phyloP scores from a whole-genome alignment of 2,797 vertebrate species.

The Hoplostethus atlanticus region DNA sequence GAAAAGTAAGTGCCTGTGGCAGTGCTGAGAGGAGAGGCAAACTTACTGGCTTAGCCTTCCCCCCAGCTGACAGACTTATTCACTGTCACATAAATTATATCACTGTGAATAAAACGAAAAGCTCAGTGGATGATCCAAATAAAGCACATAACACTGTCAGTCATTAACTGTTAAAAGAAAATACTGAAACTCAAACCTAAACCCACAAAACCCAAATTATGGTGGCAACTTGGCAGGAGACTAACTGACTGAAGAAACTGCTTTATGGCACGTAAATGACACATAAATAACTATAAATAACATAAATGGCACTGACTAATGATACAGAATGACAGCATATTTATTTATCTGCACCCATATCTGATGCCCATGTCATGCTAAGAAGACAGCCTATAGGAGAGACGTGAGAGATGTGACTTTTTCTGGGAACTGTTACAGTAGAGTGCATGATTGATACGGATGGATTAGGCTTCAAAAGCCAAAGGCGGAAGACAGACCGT shows the following conservation, averaged over 20 bases:
- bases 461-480: conserved; percentile 45
- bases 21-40: neutral
- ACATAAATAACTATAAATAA: conserved; percentile 23
- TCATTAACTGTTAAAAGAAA: neutral
- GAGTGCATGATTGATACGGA: conserved; percentile 52
- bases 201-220: conserved; percentile 12
- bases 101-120: neutral
- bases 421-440: conserved; percentile 45
- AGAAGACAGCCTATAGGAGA: neutral
- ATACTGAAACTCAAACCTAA: conserved; percentile 8
- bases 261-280: conserved; percentile 21
- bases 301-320: conserved; percentile 34
- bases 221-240: conserved; percentile 9
- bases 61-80: neutral
- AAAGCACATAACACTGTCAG: conserved; percentile 16
- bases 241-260: conserved; percentile 11
- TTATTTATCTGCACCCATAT: conserved; percentile 34
- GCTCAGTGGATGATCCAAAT: neutral
- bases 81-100: neutral
- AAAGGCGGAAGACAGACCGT: conserved; percentile 3
- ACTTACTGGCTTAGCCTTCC: neutral
- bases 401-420: neutral
- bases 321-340: conserved; percentile 23
- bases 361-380: conserved; percentile 26
- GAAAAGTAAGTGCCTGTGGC: neutral